These are phyloP conservation scores for Epinephelus coioides DNA, from an alignment of 2,797 vertebrate species.

Conservation along the genomic window DNA sequence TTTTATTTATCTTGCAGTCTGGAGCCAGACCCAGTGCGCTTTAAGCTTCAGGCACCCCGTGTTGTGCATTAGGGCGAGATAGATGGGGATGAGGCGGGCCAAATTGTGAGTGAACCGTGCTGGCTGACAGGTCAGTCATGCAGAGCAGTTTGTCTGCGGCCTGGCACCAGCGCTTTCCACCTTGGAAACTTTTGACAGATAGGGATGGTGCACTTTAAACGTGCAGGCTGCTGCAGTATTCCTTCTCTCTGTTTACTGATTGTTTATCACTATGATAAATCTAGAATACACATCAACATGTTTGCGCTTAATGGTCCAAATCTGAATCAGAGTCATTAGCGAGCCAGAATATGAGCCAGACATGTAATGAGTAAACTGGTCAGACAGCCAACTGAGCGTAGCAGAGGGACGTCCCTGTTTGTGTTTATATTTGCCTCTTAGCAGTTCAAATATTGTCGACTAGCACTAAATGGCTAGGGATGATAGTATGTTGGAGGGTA, in stretches of 20 bases:
- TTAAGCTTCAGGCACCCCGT: slow-evolving; percentile 51
- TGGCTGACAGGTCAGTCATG: slow-evolving; percentile 40
- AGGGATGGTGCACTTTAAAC: background rate
- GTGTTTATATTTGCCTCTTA: slow-evolving; percentile 2
- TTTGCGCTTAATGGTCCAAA: background rate
- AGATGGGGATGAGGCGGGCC: slow-evolving; percentile 46
- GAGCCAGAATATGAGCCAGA: slow-evolving; percentile 14
- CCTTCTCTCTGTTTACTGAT: background rate
- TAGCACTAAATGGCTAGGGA: background rate
- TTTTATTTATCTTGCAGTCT: slow-evolving; percentile 71
- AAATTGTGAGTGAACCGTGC: slow-evolving; percentile 28
- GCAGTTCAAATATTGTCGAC: slow-evolving; percentile 5
- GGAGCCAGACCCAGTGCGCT: slow-evolving; percentile 42
- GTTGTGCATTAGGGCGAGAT: slow-evolving; percentile 52
- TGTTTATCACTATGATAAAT: background rate
- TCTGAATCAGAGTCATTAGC: background rate
- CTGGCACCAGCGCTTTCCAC: slow-evolving; percentile 1
- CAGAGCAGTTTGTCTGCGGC: slow-evolving; percentile 30
- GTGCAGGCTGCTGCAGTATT: background rate
- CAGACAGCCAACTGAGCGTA: slow-evolving; percentile 18
- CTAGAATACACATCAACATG: background rate
- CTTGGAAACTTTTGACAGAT: slow-evolving; percentile 21
- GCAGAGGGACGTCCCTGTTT: background rate
- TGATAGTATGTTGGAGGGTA: background rate
- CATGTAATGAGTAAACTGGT: slow-evolving; percentile 35